Percentiles rank a stretch among this genome's conserved stretches.
Conservation (phyloP, 2,888 invertebrate genomes). For the Holacanthella duospinosa region DNA sequence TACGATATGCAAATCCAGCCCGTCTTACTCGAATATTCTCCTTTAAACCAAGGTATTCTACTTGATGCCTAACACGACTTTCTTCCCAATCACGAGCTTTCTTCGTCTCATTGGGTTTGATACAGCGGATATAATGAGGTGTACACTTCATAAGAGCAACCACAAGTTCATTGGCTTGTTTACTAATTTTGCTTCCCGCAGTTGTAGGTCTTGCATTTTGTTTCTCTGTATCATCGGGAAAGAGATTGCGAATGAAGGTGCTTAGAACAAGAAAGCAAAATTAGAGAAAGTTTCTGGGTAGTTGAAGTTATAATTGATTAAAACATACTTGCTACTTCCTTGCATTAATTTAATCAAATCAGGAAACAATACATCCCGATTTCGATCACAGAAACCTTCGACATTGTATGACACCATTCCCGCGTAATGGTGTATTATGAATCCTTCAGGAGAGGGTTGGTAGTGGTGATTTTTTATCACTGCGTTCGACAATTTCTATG, state of each 20-base stretch:
- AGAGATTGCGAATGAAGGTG: constrained; percentile 49
- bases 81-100: constrained; percentile 55
- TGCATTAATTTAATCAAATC: constrained; percentile 59
- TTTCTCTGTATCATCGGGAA: constrained; percentile 48
- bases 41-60: constrained; percentile 56
- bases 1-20: constrained; percentile 57
- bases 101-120: constrained; percentile 61
- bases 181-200: constrained; percentile 55
- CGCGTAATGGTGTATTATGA: constrained; percentile 56
- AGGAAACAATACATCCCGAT: constrained; percentile 55
- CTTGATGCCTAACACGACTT: constrained; percentile 54
- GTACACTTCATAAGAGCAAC: constrained; percentile 55
- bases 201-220: constrained; percentile 50
- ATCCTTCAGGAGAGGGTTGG: constrained; percentile 48
- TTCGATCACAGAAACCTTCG: constrained; percentile 57
- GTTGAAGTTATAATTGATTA: no score
- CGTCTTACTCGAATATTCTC: constrained; percentile 57
- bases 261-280: no score
- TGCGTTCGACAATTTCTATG: constrained; percentile 48
- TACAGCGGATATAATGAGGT: constrained; percentile 59
- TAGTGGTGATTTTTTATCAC: constrained; percentile 51
- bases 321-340: constrained; percentile 42
- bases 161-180: constrained; percentile 55
- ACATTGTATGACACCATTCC: constrained; percentile 55
- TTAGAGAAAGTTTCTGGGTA: not conserved